Percentiles rank a stretch among this genome's conserved stretches.
Conservation (phyloP, 2,888 invertebrate genomes). For the Melipona beecheii region DNA sequence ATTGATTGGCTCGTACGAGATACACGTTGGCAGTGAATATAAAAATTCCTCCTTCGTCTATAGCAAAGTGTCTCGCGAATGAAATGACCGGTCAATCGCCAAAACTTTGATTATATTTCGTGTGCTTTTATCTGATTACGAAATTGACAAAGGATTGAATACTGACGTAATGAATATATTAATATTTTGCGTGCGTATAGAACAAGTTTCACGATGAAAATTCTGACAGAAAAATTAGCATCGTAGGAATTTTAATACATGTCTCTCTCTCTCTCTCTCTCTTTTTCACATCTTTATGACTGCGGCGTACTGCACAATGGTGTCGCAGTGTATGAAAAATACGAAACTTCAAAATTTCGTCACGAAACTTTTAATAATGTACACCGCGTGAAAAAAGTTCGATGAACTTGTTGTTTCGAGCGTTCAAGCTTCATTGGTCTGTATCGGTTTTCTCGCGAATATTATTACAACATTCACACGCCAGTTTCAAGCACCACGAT, state of each 20-base stretch:
- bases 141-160: background rate
- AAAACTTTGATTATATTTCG: background rate
- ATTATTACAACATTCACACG: background rate
- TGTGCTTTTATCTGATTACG: background rate
- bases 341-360: background rate
- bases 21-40: too few species aligned
- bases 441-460: background rate
- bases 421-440: background rate
- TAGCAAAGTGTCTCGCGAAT: background rate
- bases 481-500: background rate
- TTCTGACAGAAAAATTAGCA: background rate
- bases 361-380: slow-evolving; percentile 2
- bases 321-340: background rate
- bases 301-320: background rate
- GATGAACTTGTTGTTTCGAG: background rate
- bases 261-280: background rate
- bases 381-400: background rate
- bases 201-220: background rate
- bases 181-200: background rate
- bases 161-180: background rate
- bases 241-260: background rate
- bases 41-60: background rate
- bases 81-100: background rate
- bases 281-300: background rate
- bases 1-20: too few species aligned